A percentile compares a stretch with the other conserved stretches of the same genome.
phyloP scores from a whole-genome alignment of 92 coral and sea anemone genomes.

The Phenganax stokvisi region DNA sequence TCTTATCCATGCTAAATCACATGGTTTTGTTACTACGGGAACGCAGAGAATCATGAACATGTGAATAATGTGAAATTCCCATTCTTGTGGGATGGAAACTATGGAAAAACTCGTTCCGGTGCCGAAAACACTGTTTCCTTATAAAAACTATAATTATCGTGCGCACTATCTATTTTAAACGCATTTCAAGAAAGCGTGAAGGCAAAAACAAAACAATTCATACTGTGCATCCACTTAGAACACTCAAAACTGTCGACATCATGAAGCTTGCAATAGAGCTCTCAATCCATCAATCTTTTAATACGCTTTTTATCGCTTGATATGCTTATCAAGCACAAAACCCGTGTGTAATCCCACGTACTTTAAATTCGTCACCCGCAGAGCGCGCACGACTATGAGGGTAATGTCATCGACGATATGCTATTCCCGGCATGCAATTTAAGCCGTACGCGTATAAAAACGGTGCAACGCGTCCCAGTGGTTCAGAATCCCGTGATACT shows the following conservation, averaged over 20 bases:
- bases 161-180: no score
- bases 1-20: no score
- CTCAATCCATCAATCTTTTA: background rate
- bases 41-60: no score
- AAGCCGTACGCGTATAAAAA: conserved; percentile 1
- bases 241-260: conserved; percentile 8
- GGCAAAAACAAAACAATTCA: conserved; percentile 8
- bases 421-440: conserved; percentile 12
- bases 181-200: background rate
- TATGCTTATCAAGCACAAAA: conserved; percentile 15
- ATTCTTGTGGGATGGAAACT: no score
- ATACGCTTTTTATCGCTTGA: conserved; percentile 20
- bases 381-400: background rate
- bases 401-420: background rate
- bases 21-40: no score
- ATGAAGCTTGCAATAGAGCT: background rate
- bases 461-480: background rate
- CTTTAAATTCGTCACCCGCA: background rate
- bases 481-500: no score
- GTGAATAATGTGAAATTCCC: no score
- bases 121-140: no score
- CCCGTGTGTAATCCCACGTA: conserved; percentile 4
- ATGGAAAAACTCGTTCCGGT: no score
- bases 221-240: background rate
- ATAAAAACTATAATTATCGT: background rate